These are phyloP conservation scores for Perca schrenkii DNA, from an alignment of 2,113 vertebrate species.

Conservation along the genomic window DNA sequence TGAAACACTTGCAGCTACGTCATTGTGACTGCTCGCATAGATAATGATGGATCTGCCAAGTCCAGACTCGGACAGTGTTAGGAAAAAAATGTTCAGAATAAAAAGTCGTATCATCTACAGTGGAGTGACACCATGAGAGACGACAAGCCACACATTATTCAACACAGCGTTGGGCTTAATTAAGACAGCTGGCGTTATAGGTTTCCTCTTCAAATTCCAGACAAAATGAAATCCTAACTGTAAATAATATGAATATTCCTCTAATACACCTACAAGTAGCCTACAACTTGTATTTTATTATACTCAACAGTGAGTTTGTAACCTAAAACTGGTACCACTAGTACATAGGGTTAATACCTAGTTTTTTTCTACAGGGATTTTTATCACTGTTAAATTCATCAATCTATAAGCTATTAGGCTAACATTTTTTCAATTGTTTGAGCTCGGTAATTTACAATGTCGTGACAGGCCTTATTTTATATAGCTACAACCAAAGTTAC, in stretches of 20 bases:
- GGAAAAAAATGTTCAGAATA: not conserved
- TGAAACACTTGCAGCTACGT: conserved; percentile 3
- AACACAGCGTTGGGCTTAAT: not conserved
- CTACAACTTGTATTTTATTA: not conserved
- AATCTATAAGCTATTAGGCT: conserved; percentile 8
- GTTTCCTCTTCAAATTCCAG: conserved; percentile 3
- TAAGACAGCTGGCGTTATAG: too few species aligned
- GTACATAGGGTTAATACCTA: not conserved
- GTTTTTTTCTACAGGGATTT: not conserved
- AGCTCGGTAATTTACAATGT: conserved; percentile 1
- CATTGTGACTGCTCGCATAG: not conserved
- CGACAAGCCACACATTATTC: not conserved
- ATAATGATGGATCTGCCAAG: not conserved
- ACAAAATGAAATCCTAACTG: not conserved
- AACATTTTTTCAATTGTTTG: not conserved
- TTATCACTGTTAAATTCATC: not conserved
- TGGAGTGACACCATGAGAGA: conserved; percentile 7
- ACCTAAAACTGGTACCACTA: not conserved
- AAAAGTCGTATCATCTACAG: not conserved
- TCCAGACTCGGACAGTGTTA: not conserved
- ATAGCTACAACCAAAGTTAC: not conserved
- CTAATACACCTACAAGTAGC: not conserved
- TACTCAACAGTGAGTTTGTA: not conserved
- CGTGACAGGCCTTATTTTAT: conserved; percentile 42
- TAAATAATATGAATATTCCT: not conserved